Conservation (phyloP, 2,888 invertebrate genomes). For the Ormia ochracea region DNA sequence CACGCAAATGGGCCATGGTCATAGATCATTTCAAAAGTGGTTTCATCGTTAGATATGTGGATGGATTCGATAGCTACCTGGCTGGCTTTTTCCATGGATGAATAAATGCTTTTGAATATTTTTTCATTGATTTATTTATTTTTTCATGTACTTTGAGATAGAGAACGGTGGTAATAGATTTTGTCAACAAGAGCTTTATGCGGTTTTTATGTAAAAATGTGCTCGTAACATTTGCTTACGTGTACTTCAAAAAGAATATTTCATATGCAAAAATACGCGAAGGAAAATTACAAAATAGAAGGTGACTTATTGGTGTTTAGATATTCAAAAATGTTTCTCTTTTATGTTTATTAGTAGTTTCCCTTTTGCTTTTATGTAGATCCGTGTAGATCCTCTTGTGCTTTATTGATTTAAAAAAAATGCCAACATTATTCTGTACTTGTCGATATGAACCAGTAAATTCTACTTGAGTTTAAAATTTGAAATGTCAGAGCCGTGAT, state of each 20-base stretch:
- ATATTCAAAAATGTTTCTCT: slow-evolving; percentile 33
- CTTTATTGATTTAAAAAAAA: slow-evolving; percentile 42
- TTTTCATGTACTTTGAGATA: slow-evolving; percentile 31
- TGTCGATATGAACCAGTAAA: slow-evolving; percentile 31
- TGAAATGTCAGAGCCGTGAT: slow-evolving; percentile 14
- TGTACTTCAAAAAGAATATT: slow-evolving; percentile 36
- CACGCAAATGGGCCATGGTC: slow-evolving; percentile 45
- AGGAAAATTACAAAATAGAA: slow-evolving; percentile 9
- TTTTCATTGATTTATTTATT: slow-evolving; percentile 44
- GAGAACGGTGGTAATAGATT: slow-evolving; percentile 57
- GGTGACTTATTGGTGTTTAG: slow-evolving; percentile 46
- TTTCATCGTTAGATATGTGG: slow-evolving; percentile 33
- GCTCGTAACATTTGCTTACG: slow-evolving; percentile 48
- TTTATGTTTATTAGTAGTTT: not conserved
- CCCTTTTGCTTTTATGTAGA: not conserved
- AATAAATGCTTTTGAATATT: slow-evolving; percentile 32
- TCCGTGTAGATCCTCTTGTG: slow-evolving; percentile 20
- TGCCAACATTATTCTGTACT: slow-evolving; percentile 51
- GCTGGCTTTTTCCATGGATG: slow-evolving; percentile 2
- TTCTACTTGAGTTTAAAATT: slow-evolving; percentile 23
- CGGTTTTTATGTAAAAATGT: slow-evolving; percentile 47
- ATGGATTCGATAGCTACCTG: slow-evolving; percentile 1
- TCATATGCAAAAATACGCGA: slow-evolving; percentile 41
- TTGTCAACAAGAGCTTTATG: slow-evolving; percentile 62
- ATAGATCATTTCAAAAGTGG: slow-evolving; percentile 59